Conservation (phyloP, 1,140 invertebrate species). For the Palaemon carinicauda region DNA sequence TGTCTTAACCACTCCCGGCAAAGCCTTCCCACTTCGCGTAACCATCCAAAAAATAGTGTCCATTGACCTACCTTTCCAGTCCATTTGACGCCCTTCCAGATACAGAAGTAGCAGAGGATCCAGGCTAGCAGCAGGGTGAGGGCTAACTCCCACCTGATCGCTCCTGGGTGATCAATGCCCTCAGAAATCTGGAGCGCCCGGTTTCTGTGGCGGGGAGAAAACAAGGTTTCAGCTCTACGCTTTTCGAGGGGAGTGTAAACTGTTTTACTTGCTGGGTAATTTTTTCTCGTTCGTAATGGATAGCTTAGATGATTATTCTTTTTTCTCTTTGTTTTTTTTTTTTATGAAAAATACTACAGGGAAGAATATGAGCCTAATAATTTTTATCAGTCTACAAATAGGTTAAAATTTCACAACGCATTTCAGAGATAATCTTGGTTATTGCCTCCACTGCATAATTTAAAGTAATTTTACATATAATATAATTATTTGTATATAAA, state of each 20-base stretch:
- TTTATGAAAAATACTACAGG: no score
- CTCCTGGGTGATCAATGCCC: slow-evolving; percentile 82
- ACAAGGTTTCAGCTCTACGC: background rate
- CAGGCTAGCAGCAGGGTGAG: slow-evolving; percentile 86
- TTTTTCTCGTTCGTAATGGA: no score
- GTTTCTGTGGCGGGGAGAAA: slow-evolving; percentile 63
- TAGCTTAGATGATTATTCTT: background rate
- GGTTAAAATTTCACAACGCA: no score
- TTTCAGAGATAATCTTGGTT: no score
- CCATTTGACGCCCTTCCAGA: slow-evolving; percentile 86
- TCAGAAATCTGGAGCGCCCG: slow-evolving; percentile 83
- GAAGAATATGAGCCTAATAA: no score
- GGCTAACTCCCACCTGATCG: slow-evolving; percentile 85
- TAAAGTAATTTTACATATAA: no score
- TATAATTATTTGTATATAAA: no score
- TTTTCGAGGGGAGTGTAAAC: background rate
- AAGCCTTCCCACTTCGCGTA: background rate
- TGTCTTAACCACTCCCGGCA: background rate
- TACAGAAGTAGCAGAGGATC: slow-evolving; percentile 90
- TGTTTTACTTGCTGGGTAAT: no score
- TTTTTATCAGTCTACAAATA: no score
- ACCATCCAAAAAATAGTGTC: background rate
- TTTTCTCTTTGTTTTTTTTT: background rate
- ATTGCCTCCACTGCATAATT: no score
- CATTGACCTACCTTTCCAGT: slow-evolving; percentile 60